phyloP scores from a whole-genome alignment of 1,140 invertebrate genomes.

The Globodera ellingtonae region DNA sequence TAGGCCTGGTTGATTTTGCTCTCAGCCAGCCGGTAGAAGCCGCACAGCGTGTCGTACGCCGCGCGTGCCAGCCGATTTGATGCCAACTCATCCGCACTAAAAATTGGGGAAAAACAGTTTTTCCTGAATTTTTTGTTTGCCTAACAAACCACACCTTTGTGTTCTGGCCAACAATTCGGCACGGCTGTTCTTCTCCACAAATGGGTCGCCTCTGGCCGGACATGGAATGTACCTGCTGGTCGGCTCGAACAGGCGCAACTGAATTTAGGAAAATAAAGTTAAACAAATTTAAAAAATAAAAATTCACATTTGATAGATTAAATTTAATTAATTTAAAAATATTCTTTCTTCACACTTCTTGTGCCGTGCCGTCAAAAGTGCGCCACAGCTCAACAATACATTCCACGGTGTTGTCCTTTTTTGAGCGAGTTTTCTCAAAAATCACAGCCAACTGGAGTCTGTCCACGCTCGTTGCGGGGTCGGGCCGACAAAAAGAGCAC shows the following conservation, averaged over 20 bases:
- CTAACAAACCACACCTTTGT: background rate
- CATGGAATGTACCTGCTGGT: background rate
- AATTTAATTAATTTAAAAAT: too few species aligned
- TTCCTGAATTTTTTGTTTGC: background rate
- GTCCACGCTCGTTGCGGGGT: background rate
- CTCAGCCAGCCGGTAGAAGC: conserved; percentile 6
- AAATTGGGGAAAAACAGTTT: background rate
- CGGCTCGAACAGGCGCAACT: conserved; percentile 23
- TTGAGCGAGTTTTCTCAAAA: conserved; percentile 16
- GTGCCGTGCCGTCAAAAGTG: background rate
- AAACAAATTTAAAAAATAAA: background rate
- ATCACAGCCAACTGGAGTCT: conserved; percentile 10
- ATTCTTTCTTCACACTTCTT: conserved; percentile 8
- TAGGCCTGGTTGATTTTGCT: conserved; percentile 27
- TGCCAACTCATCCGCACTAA: background rate
- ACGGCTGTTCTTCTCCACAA: background rate
- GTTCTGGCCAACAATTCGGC: background rate
- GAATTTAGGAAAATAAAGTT: background rate
- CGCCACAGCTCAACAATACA: conserved; percentile 19
- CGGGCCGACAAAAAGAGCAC: background rate
- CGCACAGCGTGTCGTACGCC: conserved; percentile 7
- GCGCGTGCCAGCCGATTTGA: background rate
- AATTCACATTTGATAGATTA: too few species aligned
- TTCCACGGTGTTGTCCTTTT: conserved; percentile 7
- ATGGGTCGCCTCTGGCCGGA: background rate